Conservation (phyloP, 2,888 invertebrate species). For the Zelleria hepariella region DNA sequence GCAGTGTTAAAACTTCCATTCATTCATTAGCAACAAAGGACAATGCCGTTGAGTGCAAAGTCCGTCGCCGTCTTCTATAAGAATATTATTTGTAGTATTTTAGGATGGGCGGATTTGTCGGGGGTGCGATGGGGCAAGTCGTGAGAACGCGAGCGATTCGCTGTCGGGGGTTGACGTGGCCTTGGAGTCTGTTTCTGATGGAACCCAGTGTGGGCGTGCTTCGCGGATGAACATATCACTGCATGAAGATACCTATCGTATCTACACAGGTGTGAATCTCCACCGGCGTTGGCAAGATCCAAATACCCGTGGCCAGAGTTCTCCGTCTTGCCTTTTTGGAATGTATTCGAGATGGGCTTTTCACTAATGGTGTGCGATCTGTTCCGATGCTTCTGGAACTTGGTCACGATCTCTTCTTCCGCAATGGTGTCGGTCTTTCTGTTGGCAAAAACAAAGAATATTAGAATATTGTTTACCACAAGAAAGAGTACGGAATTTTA, state of each 20-base stretch:
- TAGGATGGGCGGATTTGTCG: slow-evolving; percentile 35
- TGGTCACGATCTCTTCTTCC: slow-evolving; percentile 49
- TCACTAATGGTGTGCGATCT: slow-evolving; percentile 68
- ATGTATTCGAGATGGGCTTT: slow-evolving; percentile 46
- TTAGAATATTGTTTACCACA: not conserved
- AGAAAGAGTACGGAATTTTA: not conserved
- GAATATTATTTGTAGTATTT: slow-evolving; percentile 64
- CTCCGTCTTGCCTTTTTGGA: slow-evolving; percentile 52
- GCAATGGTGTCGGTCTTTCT: slow-evolving; percentile 72
- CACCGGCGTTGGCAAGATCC: slow-evolving; percentile 70
- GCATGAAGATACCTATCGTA: slow-evolving; percentile 76
- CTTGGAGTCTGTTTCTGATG: slow-evolving; percentile 48
- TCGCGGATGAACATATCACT: slow-evolving; percentile 71
- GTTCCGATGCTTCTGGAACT: slow-evolving; percentile 59
- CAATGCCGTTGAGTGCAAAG: slow-evolving; percentile 32
- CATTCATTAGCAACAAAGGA: slow-evolving; percentile 24
- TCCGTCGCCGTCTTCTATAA: slow-evolving; percentile 53
- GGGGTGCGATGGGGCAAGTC: slow-evolving; percentile 31
- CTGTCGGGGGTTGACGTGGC: slow-evolving; percentile 15
- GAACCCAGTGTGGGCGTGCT: slow-evolving; percentile 59
- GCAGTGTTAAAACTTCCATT: too few relatives aligned
- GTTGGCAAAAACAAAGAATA: slow-evolving; percentile 23
- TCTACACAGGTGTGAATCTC: slow-evolving; percentile 66
- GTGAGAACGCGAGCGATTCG: slow-evolving; percentile 39
- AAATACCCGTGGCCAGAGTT: slow-evolving; percentile 68